phyloP scores from a whole-genome alignment of 2,888 invertebrate species.

The Ctenicera cuprea region DNA sequence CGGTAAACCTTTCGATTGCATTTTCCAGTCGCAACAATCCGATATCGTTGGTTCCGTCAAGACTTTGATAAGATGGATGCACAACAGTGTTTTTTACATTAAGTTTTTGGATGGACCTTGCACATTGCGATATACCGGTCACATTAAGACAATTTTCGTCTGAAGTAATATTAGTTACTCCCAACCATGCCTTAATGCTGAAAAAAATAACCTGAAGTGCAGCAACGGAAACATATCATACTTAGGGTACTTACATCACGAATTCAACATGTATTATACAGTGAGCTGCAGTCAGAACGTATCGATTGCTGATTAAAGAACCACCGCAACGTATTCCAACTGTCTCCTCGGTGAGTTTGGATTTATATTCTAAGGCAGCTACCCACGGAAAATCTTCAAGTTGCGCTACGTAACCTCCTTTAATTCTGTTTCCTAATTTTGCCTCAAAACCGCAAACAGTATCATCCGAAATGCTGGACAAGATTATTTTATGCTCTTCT shows the following conservation, averaged over 20 bases:
- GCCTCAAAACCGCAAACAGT: constrained; percentile 37
- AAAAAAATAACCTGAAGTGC: neutral
- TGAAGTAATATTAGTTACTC: neutral
- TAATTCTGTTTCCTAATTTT: neutral
- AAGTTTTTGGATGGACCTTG: no score
- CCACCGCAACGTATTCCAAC: constrained; percentile 66
- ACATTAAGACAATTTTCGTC: no score
- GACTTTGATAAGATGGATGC: no score
- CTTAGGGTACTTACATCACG: neutral
- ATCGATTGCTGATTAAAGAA: constrained; percentile 70
- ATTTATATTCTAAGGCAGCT: constrained; percentile 69
- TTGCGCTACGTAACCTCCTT: constrained; percentile 63
- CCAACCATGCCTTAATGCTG: constrained; percentile 50
- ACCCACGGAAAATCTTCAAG: constrained; percentile 73
- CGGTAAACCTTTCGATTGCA: no score
- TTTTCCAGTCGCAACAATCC: no score
- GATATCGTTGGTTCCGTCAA: no score
- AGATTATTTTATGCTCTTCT: neutral
- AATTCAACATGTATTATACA: constrained; percentile 65
- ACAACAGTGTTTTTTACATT: no score
- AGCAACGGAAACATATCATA: no score
- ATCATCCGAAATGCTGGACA: constrained; percentile 16
- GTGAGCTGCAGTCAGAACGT: constrained; percentile 72
- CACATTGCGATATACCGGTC: no score
- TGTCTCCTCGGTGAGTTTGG: constrained; percentile 22